Percentiles rank a stretch among this genome's conserved stretches.
Evolutionary conservation across 2,888 invertebrate species (phyloP).

Genomic region (Baronia brevicornis): DNA sequence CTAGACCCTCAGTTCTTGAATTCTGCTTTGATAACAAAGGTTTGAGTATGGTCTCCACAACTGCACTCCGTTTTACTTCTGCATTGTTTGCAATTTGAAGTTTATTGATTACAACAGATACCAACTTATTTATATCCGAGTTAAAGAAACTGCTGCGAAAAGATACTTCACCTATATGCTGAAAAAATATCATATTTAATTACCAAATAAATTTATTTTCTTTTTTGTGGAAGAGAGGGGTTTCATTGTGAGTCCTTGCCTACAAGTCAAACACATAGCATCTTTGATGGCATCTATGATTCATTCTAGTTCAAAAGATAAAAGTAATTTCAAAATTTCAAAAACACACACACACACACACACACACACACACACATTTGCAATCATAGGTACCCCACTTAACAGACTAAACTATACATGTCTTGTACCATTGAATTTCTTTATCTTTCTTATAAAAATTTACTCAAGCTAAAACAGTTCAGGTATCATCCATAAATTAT

Average conservation of each 20-base stretch:
- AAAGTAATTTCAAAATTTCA: too few species aligned
- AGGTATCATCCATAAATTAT: too few species aligned
- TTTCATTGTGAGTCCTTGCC: conserved; percentile 1
- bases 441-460: neutral
- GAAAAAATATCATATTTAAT: conserved; percentile 23
- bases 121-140: conserved; percentile 89
- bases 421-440: too few species aligned
- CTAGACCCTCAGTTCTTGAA: conserved; percentile 37
- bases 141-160: conserved; percentile 91
- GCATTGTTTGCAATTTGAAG: conserved; percentile 88
- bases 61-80: conserved; percentile 56
- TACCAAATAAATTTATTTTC: neutral
- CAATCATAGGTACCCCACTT: too few species aligned
- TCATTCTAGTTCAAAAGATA: neutral
- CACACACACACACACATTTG: too few species aligned
- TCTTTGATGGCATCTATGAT: neutral
- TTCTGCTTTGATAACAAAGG: conserved; percentile 67
- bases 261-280: conserved; percentile 4
- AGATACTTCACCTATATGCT: conserved; percentile 91
- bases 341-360: too few species aligned
- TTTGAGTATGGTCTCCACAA: conserved; percentile 65
- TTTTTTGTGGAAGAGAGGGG: conserved; percentile 1
- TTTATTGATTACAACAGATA: conserved; percentile 88
- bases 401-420: too few species aligned
- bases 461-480: too few species aligned